Conservation (phyloP, 2,888 invertebrate species). For the Galeopsomyia nigrocyanea region DNA sequence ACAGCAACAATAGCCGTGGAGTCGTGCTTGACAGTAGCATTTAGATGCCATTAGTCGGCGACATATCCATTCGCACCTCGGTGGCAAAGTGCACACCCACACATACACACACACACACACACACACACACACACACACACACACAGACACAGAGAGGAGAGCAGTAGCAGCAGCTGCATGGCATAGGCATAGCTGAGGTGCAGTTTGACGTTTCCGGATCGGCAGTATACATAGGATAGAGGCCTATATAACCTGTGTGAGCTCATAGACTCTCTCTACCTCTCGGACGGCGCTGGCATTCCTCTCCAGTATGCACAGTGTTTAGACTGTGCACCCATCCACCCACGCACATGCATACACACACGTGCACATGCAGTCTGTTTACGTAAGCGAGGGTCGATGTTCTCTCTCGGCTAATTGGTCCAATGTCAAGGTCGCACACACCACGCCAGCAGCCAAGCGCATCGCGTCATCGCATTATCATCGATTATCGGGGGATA, state of each 20-base stretch:
- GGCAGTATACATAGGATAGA: no score
- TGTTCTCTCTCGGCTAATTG: constrained; percentile 63
- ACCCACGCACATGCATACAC: neutral
- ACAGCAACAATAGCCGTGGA: no score
- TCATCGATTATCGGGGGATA: constrained; percentile 63
- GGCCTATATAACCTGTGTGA: constrained; percentile 6
- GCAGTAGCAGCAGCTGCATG: neutral
- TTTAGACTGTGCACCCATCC: constrained; percentile 49
- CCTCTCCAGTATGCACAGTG: constrained; percentile 54
- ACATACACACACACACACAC: no score
- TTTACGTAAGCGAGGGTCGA: constrained; percentile 61
- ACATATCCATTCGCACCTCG: no score
- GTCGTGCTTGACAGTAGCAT: no score
- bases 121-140: neutral
- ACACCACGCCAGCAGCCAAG: constrained; percentile 18
- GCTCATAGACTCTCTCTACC: constrained; percentile 20
- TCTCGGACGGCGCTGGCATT: constrained; percentile 36
- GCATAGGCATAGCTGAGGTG: neutral
- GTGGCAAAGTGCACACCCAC: no score
- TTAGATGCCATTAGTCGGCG: no score
- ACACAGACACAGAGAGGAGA: neutral
- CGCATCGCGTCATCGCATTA: constrained; percentile 65
- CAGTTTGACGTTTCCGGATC: no score
- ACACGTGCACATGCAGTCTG: constrained; percentile 21
- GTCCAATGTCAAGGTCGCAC: constrained; percentile 67